Evolutionary conservation across 2,113 vertebrate genomes (phyloP).

Genomic region (Pluvianellus socialis): DNA sequence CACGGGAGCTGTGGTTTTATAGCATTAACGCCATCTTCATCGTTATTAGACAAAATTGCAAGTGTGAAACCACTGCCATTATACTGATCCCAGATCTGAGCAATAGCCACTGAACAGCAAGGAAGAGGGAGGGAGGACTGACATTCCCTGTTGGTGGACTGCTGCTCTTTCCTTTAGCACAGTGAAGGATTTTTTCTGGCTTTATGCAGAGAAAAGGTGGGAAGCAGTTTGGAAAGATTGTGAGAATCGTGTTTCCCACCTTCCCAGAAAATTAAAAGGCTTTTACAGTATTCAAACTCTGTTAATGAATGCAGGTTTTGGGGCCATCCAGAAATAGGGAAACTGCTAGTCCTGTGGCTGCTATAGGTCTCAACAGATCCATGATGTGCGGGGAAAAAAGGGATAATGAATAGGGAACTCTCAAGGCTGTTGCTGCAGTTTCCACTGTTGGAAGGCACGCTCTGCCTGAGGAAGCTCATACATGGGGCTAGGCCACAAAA

Average conservation of each 20-base stretch:
- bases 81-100: neutral
- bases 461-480: neutral
- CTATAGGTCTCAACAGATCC: neutral
- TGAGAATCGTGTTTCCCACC: neutral
- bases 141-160: neutral
- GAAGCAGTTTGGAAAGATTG: neutral
- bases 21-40: constrained; percentile 1
- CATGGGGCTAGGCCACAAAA: neutral
- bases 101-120: neutral
- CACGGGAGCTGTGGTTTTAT: neutral
- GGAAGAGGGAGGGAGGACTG: neutral
- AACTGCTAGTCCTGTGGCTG: neutral
- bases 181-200: neutral
- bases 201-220: neutral
- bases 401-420: neutral
- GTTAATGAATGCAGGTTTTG: neutral
- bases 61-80: neutral
- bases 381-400: neutral
- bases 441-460: neutral
- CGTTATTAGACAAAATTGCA: neutral
- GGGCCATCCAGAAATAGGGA: neutral
- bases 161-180: neutral
- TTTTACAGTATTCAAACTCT: neutral
- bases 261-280: neutral
- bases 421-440: neutral